Percentiles rank a stretch among this genome's conserved stretches.
Conservation (phyloP, 2,113 vertebrate genomes). For the Rynchops niger region DNA sequence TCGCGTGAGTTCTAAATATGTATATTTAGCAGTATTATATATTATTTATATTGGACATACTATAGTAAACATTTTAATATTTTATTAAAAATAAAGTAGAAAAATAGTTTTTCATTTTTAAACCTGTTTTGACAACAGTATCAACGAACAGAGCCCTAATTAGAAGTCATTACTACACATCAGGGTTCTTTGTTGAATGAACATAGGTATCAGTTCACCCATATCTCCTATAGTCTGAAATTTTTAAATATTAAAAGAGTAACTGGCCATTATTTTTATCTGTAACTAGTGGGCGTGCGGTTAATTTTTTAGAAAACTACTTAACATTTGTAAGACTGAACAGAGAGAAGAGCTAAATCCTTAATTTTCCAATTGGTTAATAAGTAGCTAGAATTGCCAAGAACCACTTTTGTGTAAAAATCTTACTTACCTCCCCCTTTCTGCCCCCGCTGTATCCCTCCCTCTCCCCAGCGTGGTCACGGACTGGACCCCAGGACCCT, state of each 20-base stretch:
- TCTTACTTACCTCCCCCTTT: neutral
- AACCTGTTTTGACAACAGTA: neutral
- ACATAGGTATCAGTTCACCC: neutral
- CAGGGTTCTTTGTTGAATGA: neutral
- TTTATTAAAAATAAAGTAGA: neutral
- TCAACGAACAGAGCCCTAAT: neutral
- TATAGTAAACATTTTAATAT: neutral
- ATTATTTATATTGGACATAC: neutral
- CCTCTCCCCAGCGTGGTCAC: neutral
- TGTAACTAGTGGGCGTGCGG: neutral
- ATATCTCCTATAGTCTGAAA: neutral
- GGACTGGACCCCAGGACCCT: neutral
- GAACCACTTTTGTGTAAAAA: neutral
- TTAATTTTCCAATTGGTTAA: neutral
- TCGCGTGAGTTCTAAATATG: neutral
- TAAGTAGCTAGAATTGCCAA: neutral
- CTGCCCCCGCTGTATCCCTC: neutral
- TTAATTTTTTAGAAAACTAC: neutral
- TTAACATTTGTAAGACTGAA: neutral
- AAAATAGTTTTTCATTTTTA: neutral
- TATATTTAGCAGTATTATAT: neutral
- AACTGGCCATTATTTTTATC: neutral
- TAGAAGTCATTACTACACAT: neutral
- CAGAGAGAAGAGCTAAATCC: neutral
- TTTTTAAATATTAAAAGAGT: neutral